Evolutionary conservation across 2,113 vertebrate genomes (phyloP), one percentile per base, ranked within the genome.

Genomic region (Syngnathus typhle): DNA sequence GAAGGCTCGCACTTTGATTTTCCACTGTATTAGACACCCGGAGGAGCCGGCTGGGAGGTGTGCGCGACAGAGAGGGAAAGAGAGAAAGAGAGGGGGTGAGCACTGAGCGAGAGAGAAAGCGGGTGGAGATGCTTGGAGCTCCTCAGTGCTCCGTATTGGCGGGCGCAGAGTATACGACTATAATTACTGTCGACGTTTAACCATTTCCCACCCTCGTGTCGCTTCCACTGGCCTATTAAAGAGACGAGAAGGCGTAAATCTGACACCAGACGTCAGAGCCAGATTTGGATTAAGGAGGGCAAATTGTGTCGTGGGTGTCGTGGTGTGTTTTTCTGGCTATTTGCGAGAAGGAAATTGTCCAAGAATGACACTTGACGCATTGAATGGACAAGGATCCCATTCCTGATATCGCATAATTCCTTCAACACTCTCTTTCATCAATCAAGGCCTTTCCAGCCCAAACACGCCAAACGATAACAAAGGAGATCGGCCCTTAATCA

Each of bases 151-250:
- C 81, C 84, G 89, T 88, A 92, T 92, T 93, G 91, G 91, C 85
- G 86, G 88, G 88, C 71, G 73, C 75, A 73, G 78, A 86, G 73
- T 88, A 67, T 65, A 74, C 70, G 76, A 70, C 74, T 82, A 59
- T 84, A 89, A 90, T 91, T 88, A 89, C 87, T 87, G 89, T 88
- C 85, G 80, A 87, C 78, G 59, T 82, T 93, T 95, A 95, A 94
- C 93, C 85, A 90, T 71, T 89, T 87, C 82, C 12, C 52, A 37
- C 78, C 76, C 74, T 37, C 70, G 16, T 65, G 71, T 83, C 76
- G 82, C 67, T 72, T 75, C 69, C 63, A 67, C 47, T 80, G 80
- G 83, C 72, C 84, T 66, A 85, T 76, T 85, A 83, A 86, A 78
- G 62, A 74, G 69, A 76, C 27, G 67, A 73, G 70, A 75, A 69